Conservation (phyloP, 2,113 vertebrate species). For the Tretioscincus oriximinensis region DNA sequence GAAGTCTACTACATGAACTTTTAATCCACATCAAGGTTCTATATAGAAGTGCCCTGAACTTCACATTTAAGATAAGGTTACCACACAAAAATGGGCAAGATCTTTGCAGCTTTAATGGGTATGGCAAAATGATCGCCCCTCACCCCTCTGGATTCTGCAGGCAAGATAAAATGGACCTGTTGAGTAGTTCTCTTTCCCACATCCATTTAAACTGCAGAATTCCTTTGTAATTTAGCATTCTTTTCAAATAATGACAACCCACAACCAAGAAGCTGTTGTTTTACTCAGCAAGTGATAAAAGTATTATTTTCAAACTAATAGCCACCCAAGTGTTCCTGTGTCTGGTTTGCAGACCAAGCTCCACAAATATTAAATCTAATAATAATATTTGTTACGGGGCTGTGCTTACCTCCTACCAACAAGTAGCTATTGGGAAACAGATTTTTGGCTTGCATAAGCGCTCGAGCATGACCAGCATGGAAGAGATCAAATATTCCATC, state of each 20-base stretch:
- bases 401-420: slow-evolving; percentile 92
- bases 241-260: neutral
- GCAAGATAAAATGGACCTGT: too few species aligned
- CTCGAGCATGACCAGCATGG: slow-evolving; percentile 95
- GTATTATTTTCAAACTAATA: neutral
- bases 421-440: slow-evolving; percentile 97
- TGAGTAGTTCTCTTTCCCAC: too few species aligned
- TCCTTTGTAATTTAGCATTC: neutral
- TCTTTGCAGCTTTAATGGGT: too few species aligned
- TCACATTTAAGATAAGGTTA: too few species aligned
- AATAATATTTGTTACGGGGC: neutral
- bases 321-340: neutral
- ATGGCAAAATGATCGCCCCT: too few species aligned
- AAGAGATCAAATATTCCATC: slow-evolving; percentile 99
- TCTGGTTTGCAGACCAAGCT: neutral
- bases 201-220: too few species aligned
- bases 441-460: slow-evolving; percentile 99
- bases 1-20: too few species aligned
- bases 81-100: too few species aligned
- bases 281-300: neutral
- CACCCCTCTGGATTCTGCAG: too few species aligned
- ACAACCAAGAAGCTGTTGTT: neutral
- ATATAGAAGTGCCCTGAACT: too few species aligned
- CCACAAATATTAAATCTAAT: neutral
- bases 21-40: too few species aligned